Percentiles rank a stretch among this genome's conserved stretches.
Conservation (phyloP, 2,797 vertebrate species). For the Karalla daura region DNA sequence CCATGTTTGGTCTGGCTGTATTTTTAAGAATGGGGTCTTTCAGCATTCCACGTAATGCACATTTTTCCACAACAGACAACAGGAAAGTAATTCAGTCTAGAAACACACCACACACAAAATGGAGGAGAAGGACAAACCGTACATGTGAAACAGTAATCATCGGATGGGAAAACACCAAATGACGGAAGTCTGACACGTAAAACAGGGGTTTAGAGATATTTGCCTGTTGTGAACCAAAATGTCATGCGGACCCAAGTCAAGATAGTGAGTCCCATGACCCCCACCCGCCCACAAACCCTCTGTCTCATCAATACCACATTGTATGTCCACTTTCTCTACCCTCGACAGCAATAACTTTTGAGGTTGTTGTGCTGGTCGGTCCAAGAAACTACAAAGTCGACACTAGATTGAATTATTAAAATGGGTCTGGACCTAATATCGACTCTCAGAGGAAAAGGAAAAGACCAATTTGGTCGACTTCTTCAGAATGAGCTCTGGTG, state of each 20-base stretch:
- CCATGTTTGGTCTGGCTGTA: conserved; percentile 6
- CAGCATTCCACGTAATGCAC: background rate
- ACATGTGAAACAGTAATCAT: conserved; percentile 5
- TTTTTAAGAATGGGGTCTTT: conserved; percentile 3
- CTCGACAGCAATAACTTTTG: conserved; percentile 1
- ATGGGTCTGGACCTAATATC: too few relatives aligned
- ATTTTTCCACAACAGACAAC: conserved; percentile 1
- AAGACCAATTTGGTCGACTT: conserved; percentile 1
- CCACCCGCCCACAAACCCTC: too few relatives aligned
- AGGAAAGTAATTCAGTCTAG: conserved; percentile 14
- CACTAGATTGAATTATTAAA: too few relatives aligned
- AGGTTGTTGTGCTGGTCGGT: background rate
- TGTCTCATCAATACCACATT: conserved; percentile 8
- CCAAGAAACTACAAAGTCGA: too few relatives aligned
- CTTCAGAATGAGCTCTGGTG: background rate
- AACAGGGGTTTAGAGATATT: conserved; percentile 22
- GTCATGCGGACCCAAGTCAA: background rate
- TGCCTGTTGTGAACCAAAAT: conserved; percentile 11
- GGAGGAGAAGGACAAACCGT: conserved; percentile 7
- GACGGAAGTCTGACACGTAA: conserved; percentile 21
- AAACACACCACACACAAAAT: conserved; percentile 27
- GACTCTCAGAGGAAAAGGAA: too few relatives aligned
- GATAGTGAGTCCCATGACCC: conserved; percentile 4
- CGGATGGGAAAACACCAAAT: conserved; percentile 16
- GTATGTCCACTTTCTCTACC: background rate